A percentile compares a stretch with the other conserved stretches of the same genome.
These are phyloP conservation scores for Hylomyscus alleni DNA, from an alignment of 2,797 vertebrate species.

Conservation along the genomic window DNA sequence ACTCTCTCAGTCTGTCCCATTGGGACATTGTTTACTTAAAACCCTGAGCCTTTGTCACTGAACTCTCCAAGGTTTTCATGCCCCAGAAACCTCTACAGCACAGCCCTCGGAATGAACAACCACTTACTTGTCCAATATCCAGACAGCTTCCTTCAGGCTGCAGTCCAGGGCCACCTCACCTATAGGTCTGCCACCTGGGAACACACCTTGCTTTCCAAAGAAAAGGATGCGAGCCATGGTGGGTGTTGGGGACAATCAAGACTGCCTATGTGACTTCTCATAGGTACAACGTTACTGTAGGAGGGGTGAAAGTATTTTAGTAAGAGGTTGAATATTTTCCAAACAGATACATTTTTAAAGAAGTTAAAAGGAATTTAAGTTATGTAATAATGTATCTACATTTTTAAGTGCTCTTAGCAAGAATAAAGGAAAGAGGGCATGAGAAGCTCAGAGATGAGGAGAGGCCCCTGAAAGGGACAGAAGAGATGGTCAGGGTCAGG, in stretches of 20 bases:
- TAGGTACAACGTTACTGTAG: background rate
- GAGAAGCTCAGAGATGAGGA: background rate
- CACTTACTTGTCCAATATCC: background rate
- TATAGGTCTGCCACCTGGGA: background rate
- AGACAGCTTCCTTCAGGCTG: background rate
- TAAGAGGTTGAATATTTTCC: background rate
- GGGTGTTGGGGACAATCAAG: background rate
- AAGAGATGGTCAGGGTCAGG: background rate
- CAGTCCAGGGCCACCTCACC: background rate
- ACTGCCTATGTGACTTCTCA: background rate
- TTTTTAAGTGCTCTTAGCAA: background rate
- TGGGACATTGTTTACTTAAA: background rate
- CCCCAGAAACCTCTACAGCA: background rate
- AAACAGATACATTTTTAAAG: background rate
- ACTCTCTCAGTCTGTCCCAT: background rate
- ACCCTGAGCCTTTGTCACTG: background rate
- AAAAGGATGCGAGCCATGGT: background rate
- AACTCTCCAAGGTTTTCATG: background rate
- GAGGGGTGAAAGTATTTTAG: background rate
- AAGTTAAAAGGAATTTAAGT: background rate
- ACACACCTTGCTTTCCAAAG: background rate
- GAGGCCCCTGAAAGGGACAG: background rate
- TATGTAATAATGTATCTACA: no score
- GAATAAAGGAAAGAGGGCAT: background rate
- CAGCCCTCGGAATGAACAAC: rapidly evolving